Percentiles rank a stretch among this genome's conserved stretches.
phyloP scores from a whole-genome alignment of 37 sponge, comb jelly and placozoan species.

The Lycopodina hypogea region DNA sequence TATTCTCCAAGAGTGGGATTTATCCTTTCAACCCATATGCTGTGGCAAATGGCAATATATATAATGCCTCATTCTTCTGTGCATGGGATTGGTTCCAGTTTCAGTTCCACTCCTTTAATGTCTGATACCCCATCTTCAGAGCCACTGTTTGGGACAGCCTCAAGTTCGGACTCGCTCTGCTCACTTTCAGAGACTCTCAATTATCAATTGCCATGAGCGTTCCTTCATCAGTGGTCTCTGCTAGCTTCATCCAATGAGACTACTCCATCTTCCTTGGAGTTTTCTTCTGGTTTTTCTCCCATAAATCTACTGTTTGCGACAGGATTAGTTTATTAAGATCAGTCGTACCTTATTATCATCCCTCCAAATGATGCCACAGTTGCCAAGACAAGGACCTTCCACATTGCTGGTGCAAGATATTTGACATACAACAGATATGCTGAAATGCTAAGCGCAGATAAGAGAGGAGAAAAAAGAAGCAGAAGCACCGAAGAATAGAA shows the following conservation, averaged over 20 bases:
- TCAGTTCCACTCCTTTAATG: not conserved
- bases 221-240: too few species aligned
- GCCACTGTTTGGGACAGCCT: too few species aligned
- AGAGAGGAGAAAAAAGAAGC: too few species aligned
- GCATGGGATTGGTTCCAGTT: not conserved
- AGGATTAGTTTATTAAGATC: not conserved
- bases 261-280: not conserved
- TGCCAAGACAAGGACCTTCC: not conserved
- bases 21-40: constrained; percentile 1
- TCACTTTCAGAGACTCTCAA: too few species aligned
- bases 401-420: constrained; percentile 2
- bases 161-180: too few species aligned
- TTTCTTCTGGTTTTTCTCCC: not conserved
- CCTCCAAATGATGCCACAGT: not conserved
- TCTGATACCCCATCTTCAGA: too few species aligned
- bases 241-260: too few species aligned
- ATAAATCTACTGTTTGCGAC: not conserved
- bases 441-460: not conserved
- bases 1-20: not conserved
- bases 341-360: not conserved
- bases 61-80: not conserved
- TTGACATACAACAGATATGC: constrained; percentile 4
- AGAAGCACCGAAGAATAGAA: not conserved
- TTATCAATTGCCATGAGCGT: too few species aligned
- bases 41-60: not conserved